Evolutionary conservation across 2,113 vertebrate species (phyloP), one percentile per base, ranked within the genome.

Genomic region (Struthidea cinerea): DNA sequence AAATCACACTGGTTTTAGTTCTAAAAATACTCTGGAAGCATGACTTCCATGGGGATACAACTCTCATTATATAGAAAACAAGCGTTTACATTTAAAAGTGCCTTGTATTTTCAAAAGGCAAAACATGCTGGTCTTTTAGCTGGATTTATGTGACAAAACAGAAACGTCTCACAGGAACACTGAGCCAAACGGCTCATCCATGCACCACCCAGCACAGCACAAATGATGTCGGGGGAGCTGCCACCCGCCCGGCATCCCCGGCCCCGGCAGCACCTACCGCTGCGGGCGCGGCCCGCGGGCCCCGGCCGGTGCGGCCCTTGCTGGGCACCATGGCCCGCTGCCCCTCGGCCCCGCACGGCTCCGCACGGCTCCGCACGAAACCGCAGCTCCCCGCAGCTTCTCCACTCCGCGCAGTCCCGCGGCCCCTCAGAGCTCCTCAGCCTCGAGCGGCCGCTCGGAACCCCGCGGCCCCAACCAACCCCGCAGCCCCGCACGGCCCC

Each of bases 291-390:
- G 64, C 82, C 68, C 97, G 95, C 67, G 95, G 84, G 86, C 82
- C 97, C 81, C 94, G 93, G 18, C 89, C 81, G 22, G 96, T 70
- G 53, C 98, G 97, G 80, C 96, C 96, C 56, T 95, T 98, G 93
- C 97, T 97, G 52, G 98, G 98, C 92, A 98, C 97, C 98, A 98
- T 98, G 90, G 49, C 24, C 69, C 50, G n/a, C 69, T 5, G n/a
- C 11, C 53, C 33, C 67, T 11, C 42, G 12, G 47, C 22, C 8
- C 23, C 47, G 23, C 47, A 16, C 28, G 28, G 52, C 16, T 7
- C 52, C 13, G 6, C 56, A 14, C 30, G 30, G 30, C 32, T 1
- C 79, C 87, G 16, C 56, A n/a, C n/a, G n/a, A n/a, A n/a, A n/a
- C n/a, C n/a, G 8, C 55, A 1, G 24, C 52, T 10, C 59, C 9